Evolutionary conservation across 2,113 vertebrate genomes (phyloP), one percentile per base, ranked within the genome.

Genomic region (Galbula dea): DNA sequence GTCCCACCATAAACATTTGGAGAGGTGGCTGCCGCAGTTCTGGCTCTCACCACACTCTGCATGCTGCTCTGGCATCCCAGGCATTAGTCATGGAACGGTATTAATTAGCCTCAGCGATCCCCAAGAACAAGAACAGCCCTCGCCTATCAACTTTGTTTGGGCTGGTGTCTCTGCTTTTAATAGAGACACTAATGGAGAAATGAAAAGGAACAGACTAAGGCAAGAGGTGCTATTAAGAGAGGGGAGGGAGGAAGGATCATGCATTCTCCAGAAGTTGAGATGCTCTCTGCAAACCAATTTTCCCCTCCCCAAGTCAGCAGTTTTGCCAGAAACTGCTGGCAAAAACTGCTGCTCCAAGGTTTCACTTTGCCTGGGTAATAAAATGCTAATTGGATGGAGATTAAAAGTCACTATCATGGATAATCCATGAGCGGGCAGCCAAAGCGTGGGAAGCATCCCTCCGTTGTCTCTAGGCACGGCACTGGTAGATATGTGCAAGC

Each of bases 361-460:
- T 69, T 43, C 9, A 3, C 63, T 71, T 29, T 32, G 78, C 65
- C 76, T 13, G 20, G 65, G 41, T 32, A 65, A 55, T 55, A n/a
- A 73, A 61, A 65, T 52, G 86, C 84, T 93, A 95, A 94, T 80
- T 63, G 89, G 52, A 82, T 79, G 76, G 48, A 69, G 86, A 95
- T 96, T 81, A 87, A 76, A 86, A 83, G 11, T 90, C 89, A 58
- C 82, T 59, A 8, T 37, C 46, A 73, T 11, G 49, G 80, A 71
- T 72, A 54, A 93, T 94, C 92, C 27, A 10, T 22, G 46, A 73
- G 37, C 9, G 23, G 65, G 69, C n/a, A 4, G 34, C 37, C 68
- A 51, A 34, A 89, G 39, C 0, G 3, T 6, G 2, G 80, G 61
- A 61, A 55, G 36, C 48, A 61, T 51, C 69, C 6, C 16, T 73